Evolutionary conservation across 2,888 invertebrate genomes (phyloP), one percentile per base, ranked within the genome.

Genomic region (Tipula lateralis): DNA sequence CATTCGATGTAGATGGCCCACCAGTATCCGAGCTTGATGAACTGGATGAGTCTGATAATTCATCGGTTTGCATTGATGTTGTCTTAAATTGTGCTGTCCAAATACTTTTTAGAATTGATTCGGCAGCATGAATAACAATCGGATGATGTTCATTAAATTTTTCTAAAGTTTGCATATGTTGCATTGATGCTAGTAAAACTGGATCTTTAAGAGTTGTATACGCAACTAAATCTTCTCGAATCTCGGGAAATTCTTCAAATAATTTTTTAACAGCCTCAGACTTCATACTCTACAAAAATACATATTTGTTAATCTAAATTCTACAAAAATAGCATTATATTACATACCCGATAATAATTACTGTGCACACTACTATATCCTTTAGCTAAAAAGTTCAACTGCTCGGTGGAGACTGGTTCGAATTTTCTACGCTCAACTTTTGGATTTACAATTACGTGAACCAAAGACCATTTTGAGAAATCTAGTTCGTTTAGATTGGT

Each of bases 171-270:
- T 93, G 92, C 0, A 92, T 91, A 87, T 94, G 93, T 24, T 93
- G 92, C 85, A 95, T 90, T 85, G 94, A 92, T 44, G 92, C 91
- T 86, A 95, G 91, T 7, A 95, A 89, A 86, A 95, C 94, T 12
- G 94, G 93, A 88, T 95, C 95, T 87, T 94, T 93, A 39, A 95
- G 91, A 86, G 95, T 91, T 0, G 95, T 93, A 84, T 95, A 91
- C 3, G 94, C 94, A 1, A 93, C 92, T 4, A 94, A 92, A 89
- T 95, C 95, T 83, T 93, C 91, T 4, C 92, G 91, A 50, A 95
- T 91, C 29, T 93, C 94, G 6, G 95, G 95, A 85, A 93, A 93
- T 32, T 93, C 92, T 1, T 92, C 91, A 24, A 94, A 91, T 19
- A 95, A 92, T 88, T 94, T 94, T 87, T 94, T 89, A 4, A 90